Evolutionary conservation across 1,140 invertebrate genomes (phyloP).

Genomic region (Nebria ingens): DNA sequence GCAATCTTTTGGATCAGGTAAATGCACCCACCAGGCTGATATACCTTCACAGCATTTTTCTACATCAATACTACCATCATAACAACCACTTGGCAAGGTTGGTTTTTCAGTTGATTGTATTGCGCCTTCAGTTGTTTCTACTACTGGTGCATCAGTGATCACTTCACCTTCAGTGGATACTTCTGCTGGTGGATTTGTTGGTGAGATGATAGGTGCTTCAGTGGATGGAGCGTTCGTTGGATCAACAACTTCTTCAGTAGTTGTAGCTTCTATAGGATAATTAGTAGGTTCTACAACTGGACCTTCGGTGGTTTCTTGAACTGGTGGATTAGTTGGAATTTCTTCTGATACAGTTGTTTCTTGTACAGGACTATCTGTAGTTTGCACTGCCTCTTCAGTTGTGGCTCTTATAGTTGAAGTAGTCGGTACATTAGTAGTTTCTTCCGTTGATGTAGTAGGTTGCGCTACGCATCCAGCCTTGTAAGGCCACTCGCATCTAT

Average conservation of each 20-base stretch:
- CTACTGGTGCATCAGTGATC: no score
- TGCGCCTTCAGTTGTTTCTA: not conserved
- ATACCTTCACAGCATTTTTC: not conserved
- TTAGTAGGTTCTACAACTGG: no score
- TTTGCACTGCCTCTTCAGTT: not conserved
- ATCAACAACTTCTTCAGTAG: not conserved
- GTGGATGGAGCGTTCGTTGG: not conserved
- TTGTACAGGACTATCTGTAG: not conserved
- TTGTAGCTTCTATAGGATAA: not conserved
- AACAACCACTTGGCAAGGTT: not conserved
- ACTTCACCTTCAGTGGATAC: not conserved
- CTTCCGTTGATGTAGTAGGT: not conserved
- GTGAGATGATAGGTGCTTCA: not conserved
- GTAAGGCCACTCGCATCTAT: constrained; percentile 24
- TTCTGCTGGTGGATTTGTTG: not conserved
- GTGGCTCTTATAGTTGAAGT: not conserved
- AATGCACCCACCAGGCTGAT: not conserved
- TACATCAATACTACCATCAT: not conserved
- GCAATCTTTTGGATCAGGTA: constrained; percentile 14
- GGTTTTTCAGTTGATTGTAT: not conserved
- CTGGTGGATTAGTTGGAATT: not conserved
- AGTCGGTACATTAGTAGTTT: not conserved
- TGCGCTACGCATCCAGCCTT: constrained; percentile 16
- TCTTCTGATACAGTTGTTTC: not conserved
- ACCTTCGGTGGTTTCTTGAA: not conserved